Base-by-base conservation (phyloP, 2,888 invertebrate species). In the Andrena bucephala region DNA sequence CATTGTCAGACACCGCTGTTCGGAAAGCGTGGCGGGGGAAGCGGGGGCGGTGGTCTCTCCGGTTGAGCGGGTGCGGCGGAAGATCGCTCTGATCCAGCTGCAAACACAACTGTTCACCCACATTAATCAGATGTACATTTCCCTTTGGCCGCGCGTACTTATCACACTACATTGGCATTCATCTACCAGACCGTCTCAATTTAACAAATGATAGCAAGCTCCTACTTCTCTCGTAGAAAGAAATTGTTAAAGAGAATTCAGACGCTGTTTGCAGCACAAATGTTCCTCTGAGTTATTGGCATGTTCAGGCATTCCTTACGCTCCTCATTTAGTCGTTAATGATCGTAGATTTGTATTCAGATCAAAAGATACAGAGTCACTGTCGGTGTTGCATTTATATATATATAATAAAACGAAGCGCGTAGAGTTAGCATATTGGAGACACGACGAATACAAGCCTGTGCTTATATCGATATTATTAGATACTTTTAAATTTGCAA, bases 1-100 rank as follows among this genome's bases (percentile, higher is more conserved):
- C 96, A 96, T 96, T 96, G 97, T 97, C 97, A 97, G 96, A 97
- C 97, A 95, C 95, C 96, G 94, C 96, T 96, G 95, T 96, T 96
- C 93, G 97, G 97, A 95, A 96, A 97, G 93, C 97, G 96, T 94
- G 97, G 97, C 90, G 97, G 97, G 90, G 96, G 97, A 95, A 97
- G 96, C 94, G 97, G 97, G 90, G 97, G 97, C 94, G 97, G 97
- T 94, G 97, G 96, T 94, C 97, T 96, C 93, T 95, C 95, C 94
- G 95, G 96, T 94, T 96, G 95, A 96, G 96, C 96, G 94, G 96
- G 97, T 94, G 96, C 96, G 94, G 95, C 96, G 95, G 97, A 97
- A 95, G 97, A 97, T 95, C 96, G 97, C 95, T 98, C 98, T 94
- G 97, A 98, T 94, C 97, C 97, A 96, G 97, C 95, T 96, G 95